Evolutionary conservation across 2,113 vertebrate species (phyloP), one percentile per base, ranked within the genome.

Genomic region (Scophthalmus maximus): DNA sequence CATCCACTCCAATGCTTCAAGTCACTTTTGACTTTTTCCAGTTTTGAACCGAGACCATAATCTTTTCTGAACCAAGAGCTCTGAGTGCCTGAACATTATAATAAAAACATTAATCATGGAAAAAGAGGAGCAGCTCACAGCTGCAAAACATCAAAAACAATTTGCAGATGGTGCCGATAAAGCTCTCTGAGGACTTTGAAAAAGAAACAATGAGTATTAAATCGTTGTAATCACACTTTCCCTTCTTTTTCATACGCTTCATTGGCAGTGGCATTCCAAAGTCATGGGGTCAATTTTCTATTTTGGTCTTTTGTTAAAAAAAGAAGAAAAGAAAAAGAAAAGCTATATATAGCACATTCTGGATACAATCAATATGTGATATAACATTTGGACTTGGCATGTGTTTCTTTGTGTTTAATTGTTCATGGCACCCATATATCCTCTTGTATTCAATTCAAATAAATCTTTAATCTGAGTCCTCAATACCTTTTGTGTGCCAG

Each of bases 41-140:
- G 12, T 38, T 56, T 73, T 56, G 59, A 77, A 80, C 47, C 42
- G 47, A 49, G 52, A 69, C 52, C 26, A 3, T 17, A 3, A 46
- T 68, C 52, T 58, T 34, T 53, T 20, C 22, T 55, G 46, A 36
- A 68, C 74, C 61, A 58, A 67, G 20, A 36, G 23, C 30, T 67
- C 27, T 15, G 46, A 74, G 15, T 32, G 44, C 70, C 29, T 56
- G 7, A 73, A 55, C 47, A 44, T 53, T 67, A 72, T 49, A 57
- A 56, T 60, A 68, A 81, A 75, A 81, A 47, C 17, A 17, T 64
- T 64, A 36, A 73, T 79, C 59, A 61, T 7, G 52, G 76, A 38
- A 57, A 79, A 34, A 55, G 6, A 76, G 47, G 34, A 50, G 65
- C 11, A 25, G 49, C 38, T 76, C 63, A n/a, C 68, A 79, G 55